A percentile compares a stretch with the other conserved stretches of the same genome.
Conservation (phyloP, 2,797 vertebrate species). For the Calcarius lapponicus region DNA sequence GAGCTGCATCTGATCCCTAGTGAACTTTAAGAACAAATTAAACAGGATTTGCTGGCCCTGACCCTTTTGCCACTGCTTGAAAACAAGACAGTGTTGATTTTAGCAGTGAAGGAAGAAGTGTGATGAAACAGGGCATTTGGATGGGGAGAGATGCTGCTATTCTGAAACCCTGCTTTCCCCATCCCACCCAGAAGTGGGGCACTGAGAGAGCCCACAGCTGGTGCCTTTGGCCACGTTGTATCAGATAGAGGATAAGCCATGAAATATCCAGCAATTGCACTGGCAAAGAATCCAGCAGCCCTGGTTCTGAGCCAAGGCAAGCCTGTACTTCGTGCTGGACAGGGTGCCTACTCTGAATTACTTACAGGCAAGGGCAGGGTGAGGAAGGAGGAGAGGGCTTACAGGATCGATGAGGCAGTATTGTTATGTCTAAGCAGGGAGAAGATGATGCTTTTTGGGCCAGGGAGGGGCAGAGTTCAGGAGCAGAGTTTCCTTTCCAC, state of each 20-base stretch:
- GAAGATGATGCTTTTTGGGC: not conserved
- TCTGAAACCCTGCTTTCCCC: not conserved
- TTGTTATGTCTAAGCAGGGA: not conserved
- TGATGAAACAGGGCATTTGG: not conserved
- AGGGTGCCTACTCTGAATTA: not conserved
- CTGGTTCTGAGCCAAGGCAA: not conserved
- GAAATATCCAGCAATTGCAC: not conserved
- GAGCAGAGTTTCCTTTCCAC: not conserved
- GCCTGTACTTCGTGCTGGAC: not conserved
- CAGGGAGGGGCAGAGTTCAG: not conserved
- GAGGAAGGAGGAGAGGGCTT: not conserved
- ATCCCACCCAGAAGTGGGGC: not conserved
- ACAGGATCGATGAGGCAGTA: accelerated
- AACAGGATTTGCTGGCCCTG: not conserved
- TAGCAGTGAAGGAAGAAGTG: not conserved
- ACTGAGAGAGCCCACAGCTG: not conserved
- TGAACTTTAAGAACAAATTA: constrained; percentile 42
- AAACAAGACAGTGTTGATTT: not conserved
- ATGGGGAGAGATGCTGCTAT: not conserved
- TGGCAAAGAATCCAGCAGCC: not conserved
- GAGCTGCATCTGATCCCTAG: constrained; percentile 8
- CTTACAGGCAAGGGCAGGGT: not conserved
- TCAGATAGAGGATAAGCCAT: not conserved
- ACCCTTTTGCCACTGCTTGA: not conserved
- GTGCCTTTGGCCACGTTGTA: not conserved